Percentiles rank a stretch among this genome's conserved stretches.
These are phyloP conservation scores for Corythornis vintsioides DNA, from an alignment of 2,113 vertebrate genomes.

Conservation along the genomic window DNA sequence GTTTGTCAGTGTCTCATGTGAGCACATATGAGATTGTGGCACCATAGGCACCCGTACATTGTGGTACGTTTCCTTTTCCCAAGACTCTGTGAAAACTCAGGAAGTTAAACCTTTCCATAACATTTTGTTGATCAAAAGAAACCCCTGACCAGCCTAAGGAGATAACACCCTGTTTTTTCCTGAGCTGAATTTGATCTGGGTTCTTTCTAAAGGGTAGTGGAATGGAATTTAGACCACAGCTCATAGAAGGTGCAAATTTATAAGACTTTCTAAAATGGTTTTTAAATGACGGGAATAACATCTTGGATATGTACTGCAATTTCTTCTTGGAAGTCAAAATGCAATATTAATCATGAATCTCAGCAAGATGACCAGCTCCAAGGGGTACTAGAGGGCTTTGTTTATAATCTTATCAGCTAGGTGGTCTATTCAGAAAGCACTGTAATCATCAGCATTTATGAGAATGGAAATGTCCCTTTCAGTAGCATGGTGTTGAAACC, in stretches of 20 bases:
- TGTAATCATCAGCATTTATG: neutral
- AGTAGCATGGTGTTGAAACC: accelerated
- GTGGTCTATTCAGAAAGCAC: neutral
- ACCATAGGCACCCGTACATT: neutral
- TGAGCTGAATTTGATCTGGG: neutral
- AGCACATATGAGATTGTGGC: neutral
- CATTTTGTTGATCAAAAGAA: neutral
- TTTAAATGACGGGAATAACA: neutral
- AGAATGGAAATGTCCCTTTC: neutral
- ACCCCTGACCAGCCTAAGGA: neutral
- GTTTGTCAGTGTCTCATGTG: neutral
- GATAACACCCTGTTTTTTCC: neutral
- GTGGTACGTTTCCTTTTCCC: neutral
- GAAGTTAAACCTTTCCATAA: neutral
- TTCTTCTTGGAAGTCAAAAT: neutral
- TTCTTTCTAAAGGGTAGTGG: neutral
- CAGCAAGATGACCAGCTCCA: neutral
- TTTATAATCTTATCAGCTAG: neutral
- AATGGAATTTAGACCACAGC: neutral
- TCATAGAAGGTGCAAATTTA: neutral
- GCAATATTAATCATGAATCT: neutral
- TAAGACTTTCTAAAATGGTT: neutral
- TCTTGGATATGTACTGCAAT: neutral
- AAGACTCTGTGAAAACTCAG: neutral
- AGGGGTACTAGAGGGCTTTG: neutral